These are phyloP conservation scores for Phalacrocorax brasilianus DNA, from an alignment of 2,113 vertebrate species.

Conservation along the genomic window DNA sequence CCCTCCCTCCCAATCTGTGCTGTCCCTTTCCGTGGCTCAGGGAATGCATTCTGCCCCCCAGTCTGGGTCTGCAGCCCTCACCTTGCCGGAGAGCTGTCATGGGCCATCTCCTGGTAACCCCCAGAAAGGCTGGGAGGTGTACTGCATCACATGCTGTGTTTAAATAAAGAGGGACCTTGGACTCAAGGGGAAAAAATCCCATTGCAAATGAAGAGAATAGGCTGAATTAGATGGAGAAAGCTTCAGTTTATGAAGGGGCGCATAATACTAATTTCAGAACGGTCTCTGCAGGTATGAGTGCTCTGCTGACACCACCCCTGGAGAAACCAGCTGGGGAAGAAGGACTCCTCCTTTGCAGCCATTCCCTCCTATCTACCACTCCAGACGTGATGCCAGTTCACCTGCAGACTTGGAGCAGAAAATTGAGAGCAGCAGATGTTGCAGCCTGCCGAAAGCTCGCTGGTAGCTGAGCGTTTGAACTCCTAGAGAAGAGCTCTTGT, in stretches of 20 bases:
- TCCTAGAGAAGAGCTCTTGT: neutral
- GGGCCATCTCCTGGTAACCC: no score
- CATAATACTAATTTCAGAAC: neutral
- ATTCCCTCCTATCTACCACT: neutral
- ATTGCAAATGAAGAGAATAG: neutral
- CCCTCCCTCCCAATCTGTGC: rapidly evolving
- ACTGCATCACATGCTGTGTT: rapidly evolving
- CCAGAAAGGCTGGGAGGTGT: neutral
- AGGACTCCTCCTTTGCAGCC: neutral
- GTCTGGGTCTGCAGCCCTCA: neutral
- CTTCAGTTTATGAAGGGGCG: neutral
- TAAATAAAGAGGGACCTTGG: neutral
- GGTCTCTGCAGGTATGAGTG: neutral
- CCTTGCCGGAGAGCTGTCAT: neutral
- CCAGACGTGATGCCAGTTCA: conserved; percentile 25
- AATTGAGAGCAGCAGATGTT: conserved; percentile 38
- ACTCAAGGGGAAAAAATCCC: neutral
- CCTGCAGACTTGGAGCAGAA: conserved; percentile 20
- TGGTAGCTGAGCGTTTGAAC: neutral
- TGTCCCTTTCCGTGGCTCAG: neutral
- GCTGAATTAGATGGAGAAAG: neutral
- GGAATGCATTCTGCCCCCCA: rapidly evolving
- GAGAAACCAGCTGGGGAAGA: neutral
- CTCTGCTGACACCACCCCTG: neutral
- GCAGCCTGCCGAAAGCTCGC: neutral